phyloP scores from a whole-genome alignment of 2,113 vertebrate genomes.

The Ancistrus triradiatus region DNA sequence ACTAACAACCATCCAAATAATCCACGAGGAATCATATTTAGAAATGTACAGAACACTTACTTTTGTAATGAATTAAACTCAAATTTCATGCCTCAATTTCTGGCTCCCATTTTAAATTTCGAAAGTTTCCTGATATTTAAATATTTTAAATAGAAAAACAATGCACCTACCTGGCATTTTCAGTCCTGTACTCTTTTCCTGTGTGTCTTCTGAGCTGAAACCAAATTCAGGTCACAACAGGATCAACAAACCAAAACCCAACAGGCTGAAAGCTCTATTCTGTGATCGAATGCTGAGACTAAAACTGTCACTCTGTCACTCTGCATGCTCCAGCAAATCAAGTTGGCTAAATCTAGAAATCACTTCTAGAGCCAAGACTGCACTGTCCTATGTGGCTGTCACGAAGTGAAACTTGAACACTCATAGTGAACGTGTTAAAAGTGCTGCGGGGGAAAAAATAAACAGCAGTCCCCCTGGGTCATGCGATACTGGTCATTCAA shows the following conservation, averaged over 20 bases:
- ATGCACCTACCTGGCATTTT: constrained; percentile 26
- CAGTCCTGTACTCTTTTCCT: background rate
- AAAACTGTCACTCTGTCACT: background rate
- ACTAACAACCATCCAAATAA: too few species aligned
- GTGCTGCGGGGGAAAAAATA: constrained; percentile 1
- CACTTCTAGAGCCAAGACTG: background rate
- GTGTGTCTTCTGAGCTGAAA: background rate
- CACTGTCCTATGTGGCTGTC: background rate
- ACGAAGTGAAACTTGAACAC: background rate
- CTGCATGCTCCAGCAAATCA: background rate
- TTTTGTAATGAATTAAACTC: too few species aligned
- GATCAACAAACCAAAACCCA: background rate
- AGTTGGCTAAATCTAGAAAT: constrained; percentile 9
- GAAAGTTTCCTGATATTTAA: too few species aligned
- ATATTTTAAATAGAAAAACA: background rate
- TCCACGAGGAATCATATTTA: too few species aligned
- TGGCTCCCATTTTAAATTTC: too few species aligned
- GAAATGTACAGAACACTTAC: too few species aligned
- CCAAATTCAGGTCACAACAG: background rate
- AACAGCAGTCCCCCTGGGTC: constrained; percentile 5
- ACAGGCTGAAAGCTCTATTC: background rate
- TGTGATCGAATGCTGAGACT: too few species aligned
- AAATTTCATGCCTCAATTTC: too few species aligned
- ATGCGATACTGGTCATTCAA: constrained; percentile 35
- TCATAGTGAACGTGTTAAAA: constrained; percentile 1